phyloP scores from a whole-genome alignment of 2,113 vertebrate species.

The Bothrops jararaca region DNA sequence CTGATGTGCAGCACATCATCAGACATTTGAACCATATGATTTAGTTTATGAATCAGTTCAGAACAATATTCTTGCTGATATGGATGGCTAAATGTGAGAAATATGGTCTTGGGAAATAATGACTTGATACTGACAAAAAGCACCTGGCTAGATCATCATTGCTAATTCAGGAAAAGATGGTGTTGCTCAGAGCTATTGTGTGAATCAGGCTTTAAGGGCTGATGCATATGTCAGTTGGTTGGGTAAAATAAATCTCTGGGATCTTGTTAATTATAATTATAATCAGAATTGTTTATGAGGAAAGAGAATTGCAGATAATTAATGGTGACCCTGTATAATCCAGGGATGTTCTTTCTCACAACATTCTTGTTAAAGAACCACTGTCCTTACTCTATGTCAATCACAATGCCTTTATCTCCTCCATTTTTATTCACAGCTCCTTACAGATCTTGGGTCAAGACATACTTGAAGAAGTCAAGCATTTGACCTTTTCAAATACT shows the following conservation, averaged over 20 bases:
- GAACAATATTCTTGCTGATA: not conserved
- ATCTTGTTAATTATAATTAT: not conserved
- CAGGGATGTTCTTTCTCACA: not conserved
- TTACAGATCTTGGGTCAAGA: not conserved
- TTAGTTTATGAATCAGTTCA: not conserved
- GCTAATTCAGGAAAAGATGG: not conserved
- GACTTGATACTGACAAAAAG: not conserved
- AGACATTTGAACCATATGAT: not conserved
- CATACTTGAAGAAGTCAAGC: not conserved
- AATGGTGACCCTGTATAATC: not conserved
- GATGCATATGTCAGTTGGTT: too few species aligned
- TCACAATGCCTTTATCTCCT: not conserved
- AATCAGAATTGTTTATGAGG: not conserved
- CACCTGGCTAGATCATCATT: not conserved
- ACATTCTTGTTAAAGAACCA: not conserved
- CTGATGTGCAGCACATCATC: not conserved
- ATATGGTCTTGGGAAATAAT: not conserved
- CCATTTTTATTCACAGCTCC: not conserved
- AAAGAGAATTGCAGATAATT: not conserved
- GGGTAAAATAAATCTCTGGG: not conserved
- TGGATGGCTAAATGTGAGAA: not conserved
- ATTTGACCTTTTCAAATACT: not conserved
- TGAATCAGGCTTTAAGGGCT: not conserved
- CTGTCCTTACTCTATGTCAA: not conserved
- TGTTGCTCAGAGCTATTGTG: not conserved